Conservation (phyloP, 2,888 invertebrate species). For the Gisinianus flammeolus region DNA sequence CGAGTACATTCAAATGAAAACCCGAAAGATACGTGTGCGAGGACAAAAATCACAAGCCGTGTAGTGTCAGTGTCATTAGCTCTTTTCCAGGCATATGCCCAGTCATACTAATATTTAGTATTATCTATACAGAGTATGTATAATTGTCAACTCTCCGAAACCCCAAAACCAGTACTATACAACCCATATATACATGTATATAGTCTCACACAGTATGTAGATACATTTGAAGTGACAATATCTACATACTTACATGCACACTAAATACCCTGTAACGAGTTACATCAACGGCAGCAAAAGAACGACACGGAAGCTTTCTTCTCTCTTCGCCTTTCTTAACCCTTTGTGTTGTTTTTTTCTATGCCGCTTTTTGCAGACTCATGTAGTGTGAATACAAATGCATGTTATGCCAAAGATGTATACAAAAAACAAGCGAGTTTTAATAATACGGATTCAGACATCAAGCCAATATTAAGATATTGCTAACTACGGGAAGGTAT, state of each 20-base stretch:
- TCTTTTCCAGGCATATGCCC: no score
- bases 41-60: no score
- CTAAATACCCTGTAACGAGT: background rate
- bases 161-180: no score
- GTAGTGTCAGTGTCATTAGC: no score
- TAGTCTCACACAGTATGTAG: no score
- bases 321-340: background rate
- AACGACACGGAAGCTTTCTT: constrained; percentile 5
- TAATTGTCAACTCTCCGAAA: no score
- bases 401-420: background rate
- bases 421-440: background rate
- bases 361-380: background rate
- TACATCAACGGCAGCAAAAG: background rate
- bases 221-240: no score
- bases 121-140: no score
- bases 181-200: no score
- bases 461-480: background rate
- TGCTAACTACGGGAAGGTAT: background rate
- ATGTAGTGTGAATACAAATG: background rate
- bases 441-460: background rate
- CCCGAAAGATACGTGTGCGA: no score
- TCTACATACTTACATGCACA: background rate
- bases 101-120: no score
- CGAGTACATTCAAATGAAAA: no score
- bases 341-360: background rate